Conservation (phyloP, 2,797 vertebrate genomes). For the Strix occidentalis region DNA sequence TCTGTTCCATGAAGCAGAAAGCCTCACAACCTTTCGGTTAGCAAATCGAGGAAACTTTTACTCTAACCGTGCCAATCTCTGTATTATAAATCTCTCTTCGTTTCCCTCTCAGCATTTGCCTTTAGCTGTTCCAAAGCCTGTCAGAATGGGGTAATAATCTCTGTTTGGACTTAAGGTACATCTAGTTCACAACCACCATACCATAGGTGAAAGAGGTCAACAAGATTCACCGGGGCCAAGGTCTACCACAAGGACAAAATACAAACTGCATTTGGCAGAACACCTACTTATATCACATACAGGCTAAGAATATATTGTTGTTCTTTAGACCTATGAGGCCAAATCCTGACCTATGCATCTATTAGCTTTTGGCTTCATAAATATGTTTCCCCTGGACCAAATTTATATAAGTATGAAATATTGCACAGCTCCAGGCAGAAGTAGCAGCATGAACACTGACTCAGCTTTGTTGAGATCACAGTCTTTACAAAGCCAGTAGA, state of each 20-base stretch:
- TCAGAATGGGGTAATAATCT: neutral
- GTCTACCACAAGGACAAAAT: neutral
- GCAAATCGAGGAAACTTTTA: neutral
- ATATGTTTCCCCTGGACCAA: neutral
- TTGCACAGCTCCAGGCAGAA: neutral
- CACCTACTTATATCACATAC: neutral
- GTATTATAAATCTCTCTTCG: neutral
- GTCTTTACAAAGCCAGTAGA: constrained; percentile 1
- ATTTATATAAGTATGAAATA: constrained; percentile 7
- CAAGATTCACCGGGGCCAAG: neutral
- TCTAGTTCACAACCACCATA: neutral
- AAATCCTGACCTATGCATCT: neutral
- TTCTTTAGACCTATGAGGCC: neutral
- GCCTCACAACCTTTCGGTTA: neutral
- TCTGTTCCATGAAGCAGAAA: neutral
- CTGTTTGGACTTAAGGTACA: neutral
- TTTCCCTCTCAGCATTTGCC: neutral
- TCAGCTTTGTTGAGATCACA: constrained; percentile 22
- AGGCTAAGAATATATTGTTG: neutral
- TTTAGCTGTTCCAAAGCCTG: neutral
- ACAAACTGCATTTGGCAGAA: neutral
- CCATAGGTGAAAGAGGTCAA: neutral
- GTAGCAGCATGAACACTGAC: neutral
- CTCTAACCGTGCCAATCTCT: neutral
- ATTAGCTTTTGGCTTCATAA: neutral